Base-by-base conservation (phyloP, 2,113 vertebrate genomes). In the Sigmodon hispidus region DNA sequence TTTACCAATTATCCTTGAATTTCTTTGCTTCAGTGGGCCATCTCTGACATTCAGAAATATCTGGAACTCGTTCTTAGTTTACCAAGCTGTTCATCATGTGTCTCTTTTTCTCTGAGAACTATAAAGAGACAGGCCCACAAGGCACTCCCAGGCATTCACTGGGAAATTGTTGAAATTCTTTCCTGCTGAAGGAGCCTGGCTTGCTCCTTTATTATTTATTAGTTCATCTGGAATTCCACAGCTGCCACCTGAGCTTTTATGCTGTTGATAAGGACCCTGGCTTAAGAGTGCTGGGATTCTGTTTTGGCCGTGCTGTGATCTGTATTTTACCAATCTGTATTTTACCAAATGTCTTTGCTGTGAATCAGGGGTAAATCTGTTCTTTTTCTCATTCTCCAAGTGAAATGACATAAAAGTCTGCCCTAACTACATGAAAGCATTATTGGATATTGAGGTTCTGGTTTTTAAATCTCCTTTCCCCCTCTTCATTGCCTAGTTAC, bases 221-320 rank as follows among this genome's bases (percentile, higher is more conserved):
- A 96, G 97, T 93, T 97, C 97, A 97, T 98, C 36, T 59, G 92
- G 88, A 96, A 96, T 96, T 97, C 92, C 93, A 3, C 95, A 97
- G 96, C 97, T 97, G 92, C 93, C 96, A 98, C 17, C 95, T 0
- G 69, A 96, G 91, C 94, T 95, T 98, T 97, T 94, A 91, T 94
- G 92, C 96, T 92, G 89, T 96, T 36, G 86, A 43, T 85, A 97
- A 97, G 63, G 57, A 87, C 50, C 89, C 90, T 52, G 80, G 87
- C 76, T 96, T 94, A 13, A 70, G 93, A 86, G 26, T 97, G 81
- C 43, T 84, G 96, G 89, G 65, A 91, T 96, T 94, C 98, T 93
- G 85, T 94, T 97, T 90, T 72, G 91, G 72, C 94, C 81, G 61
- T 85, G 70, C n/a, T n/a, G n/a, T 75, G 40, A 57, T 92, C 91